Base-by-base conservation (phyloP, 92 coral and sea anemone genomes). In the Muricea muricata region DNA sequence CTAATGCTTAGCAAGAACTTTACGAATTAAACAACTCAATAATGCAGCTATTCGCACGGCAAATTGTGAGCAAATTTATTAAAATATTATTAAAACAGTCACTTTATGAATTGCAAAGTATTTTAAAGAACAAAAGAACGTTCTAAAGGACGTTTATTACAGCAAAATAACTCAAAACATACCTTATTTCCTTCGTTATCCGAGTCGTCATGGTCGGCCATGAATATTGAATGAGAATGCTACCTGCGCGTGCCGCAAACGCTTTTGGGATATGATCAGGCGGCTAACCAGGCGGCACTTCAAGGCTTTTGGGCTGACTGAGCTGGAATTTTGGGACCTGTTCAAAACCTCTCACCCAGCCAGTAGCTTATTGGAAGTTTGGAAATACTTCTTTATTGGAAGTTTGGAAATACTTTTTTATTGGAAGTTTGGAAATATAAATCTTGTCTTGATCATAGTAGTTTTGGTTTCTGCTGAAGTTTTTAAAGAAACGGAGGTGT, bases 171-270 rank as follows among this genome's bases (percentile, higher is more conserved):
- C 13, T 28, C 17, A 25, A 47, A 84, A 92, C 87, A 60, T 82
- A 95, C 98, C 97, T 91, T 93, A 52, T 90, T 91, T 86, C 92
- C 87, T 58, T 95, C 98, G 88, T 95, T 93, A 88, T 95, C 97
- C 23, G 93, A 95, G 93, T 93, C 98, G 82, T 57, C 82, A 77
- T 77, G 69, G 82, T 77, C 82, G 70, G 82, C 82, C 82, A 77
- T 77, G 82, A 77, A 77, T 77, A 77, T 55, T 76, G 66, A 56
- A 76, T 76, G 67, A 14, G n/a, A 24, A 17, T 3, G 14, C n/a
- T 30, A 13, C 23, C 11, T 40, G 52, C 12, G 56, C 57, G 56
- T 23, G 21, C 67, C 67, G 67, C 67, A 58, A 58, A 58, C 21
- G 18, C 34, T 25, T 41, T 12, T 65, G 37, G 37, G 5, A 23